Base-by-base conservation (phyloP, 2,888 invertebrate genomes). In the Eurytoma adleriae region DNA sequence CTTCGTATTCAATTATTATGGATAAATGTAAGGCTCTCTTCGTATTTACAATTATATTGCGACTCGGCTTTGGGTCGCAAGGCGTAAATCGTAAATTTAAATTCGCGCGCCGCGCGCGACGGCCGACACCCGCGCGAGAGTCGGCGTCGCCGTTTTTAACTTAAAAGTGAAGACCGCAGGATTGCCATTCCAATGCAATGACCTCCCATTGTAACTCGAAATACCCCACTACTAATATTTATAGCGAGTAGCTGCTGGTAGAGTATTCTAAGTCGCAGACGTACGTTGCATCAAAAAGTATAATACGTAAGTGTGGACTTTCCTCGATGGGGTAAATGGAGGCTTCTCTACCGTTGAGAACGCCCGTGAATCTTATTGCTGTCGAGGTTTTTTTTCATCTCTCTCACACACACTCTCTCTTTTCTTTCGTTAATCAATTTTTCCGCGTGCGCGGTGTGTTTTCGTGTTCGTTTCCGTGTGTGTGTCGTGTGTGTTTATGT, bases 241-340 rank as follows among this genome's bases (percentile, higher is more conserved):
- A 56, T 18, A 56, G 56, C 16, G 18, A 30, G 4, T 30, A 30
- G 30, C 30, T 30, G 30, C 30, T 82, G 74, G 68, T 82, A 82
- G 82, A 82, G 82, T 82, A 82, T 82, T 82, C 79, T 82, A 82
- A 82, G 82, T 79, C 79, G 79, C 82, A 82, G 79, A 82, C 79
- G 79, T 82, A 82, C 79, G 79, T 79, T 82, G 79, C 77, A 79
- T 74, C 30, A 30, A 77, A 74, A 79, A 79, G 68, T 78, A 30
- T 30, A 81, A 81, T 81, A 79, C 82, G 30, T 30, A 30, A 30
- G 30, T 30, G 30, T 30, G 30, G 77, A 82, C 79, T 82, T 79
- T 79, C 82, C 73, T 79, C 81, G 79, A 72, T 81, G 71, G 76
- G 81, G 57, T 18, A 52, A 40, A 50, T 56, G 16, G 14, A 12